A percentile compares a stretch with the other conserved stretches of the same genome.
phyloP scores from a whole-genome alignment of 2,888 invertebrate genomes.

The Tipula lateralis region DNA sequence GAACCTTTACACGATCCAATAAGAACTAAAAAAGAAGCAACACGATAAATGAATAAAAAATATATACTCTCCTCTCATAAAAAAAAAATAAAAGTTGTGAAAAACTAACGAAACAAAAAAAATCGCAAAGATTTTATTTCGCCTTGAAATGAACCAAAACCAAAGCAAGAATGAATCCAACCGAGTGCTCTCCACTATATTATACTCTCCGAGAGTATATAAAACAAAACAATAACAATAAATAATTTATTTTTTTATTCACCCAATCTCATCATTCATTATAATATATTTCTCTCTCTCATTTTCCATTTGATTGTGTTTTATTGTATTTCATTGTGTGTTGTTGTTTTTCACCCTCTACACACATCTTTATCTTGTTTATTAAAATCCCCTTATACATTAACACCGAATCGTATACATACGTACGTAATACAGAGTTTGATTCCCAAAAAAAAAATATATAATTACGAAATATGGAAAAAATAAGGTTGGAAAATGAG shows the following conservation, averaged over 20 bases:
- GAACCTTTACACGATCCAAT: neutral
- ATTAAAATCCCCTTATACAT: neutral
- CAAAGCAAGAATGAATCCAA: neutral
- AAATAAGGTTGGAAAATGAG: neutral
- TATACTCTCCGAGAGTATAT: neutral
- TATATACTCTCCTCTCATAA: neutral
- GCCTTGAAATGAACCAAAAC: conserved; percentile 20
- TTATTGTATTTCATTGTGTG: neutral
- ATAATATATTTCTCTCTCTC: neutral
- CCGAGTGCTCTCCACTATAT: neutral
- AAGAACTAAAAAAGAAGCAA: conserved; percentile 4
- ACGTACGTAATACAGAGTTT: neutral
- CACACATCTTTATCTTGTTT: neutral
- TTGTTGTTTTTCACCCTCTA: neutral
- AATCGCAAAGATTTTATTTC: neutral
- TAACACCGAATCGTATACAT: neutral
- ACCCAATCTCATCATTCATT: neutral
- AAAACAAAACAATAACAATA: neutral
- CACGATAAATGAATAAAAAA: neutral
- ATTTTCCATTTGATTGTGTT: neutral
- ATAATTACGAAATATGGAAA: neutral
- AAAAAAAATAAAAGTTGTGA: neutral
- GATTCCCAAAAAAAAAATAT: neutral
- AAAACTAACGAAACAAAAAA: neutral
- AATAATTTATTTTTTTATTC: neutral